phyloP scores from a whole-genome alignment of 2,797 vertebrate genomes.

The Potorous gilbertii region DNA sequence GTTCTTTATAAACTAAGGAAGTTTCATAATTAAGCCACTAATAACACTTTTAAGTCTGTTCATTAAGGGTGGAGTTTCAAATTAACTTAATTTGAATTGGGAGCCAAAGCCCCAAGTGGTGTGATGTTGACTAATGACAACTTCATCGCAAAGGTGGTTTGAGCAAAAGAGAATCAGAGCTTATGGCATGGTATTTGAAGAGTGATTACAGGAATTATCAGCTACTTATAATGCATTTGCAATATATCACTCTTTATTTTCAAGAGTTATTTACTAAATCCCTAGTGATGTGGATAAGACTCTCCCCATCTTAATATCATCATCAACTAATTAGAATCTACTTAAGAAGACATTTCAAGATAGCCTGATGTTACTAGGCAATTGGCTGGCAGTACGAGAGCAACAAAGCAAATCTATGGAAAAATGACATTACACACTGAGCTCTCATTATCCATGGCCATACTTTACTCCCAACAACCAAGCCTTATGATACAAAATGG shows the following conservation, averaged over 20 bases:
- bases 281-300: neutral
- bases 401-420: neutral
- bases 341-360: neutral
- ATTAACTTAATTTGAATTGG: neutral
- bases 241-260: neutral
- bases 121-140: neutral
- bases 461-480: constrained; percentile 2
- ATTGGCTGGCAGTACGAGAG: neutral
- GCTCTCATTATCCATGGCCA: neutral
- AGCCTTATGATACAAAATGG: neutral
- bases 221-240: neutral
- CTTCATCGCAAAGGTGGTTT: neutral
- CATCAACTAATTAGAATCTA: neutral
- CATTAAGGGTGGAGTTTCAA: neutral
- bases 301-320: neutral
- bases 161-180: neutral
- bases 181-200: neutral
- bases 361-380: neutral
- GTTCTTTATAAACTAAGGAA: neutral
- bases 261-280: neutral
- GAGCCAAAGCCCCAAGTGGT: neutral
- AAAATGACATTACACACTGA: constrained; percentile 21
- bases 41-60: neutral
- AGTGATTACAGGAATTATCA: neutral
- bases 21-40: neutral